phyloP scores from a whole-genome alignment of 1,140 invertebrate genomes.

The Akabosia matsudoensis region DNA sequence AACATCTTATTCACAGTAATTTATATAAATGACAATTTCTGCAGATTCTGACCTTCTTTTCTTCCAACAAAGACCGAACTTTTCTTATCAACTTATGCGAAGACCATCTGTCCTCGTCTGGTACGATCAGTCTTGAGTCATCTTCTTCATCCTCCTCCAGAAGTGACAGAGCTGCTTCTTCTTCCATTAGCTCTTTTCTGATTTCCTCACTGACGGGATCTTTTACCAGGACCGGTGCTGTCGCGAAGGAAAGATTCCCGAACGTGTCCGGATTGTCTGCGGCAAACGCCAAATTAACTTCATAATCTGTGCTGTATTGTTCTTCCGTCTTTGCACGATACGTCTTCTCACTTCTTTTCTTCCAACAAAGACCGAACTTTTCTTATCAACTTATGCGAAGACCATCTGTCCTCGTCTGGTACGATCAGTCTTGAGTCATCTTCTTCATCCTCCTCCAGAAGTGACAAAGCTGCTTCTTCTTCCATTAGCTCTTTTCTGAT shows the following conservation, averaged over 20 bases:
- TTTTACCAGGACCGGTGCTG: not conserved
- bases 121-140: constrained; percentile 28
- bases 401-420: constrained; percentile 22
- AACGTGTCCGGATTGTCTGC: constrained; percentile 23
- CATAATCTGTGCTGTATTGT: not conserved
- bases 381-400: constrained; percentile 12
- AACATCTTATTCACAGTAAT: no score
- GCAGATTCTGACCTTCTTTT: constrained; percentile 26
- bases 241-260: constrained; percentile 9
- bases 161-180: not conserved
- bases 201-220: not conserved
- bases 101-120: constrained; percentile 24
- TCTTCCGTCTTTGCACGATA: not conserved
- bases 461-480: not conserved
- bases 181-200: not conserved
- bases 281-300: not conserved
- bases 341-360: constrained; percentile 6
- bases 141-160: constrained; percentile 33
- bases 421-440: constrained; percentile 34
- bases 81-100: constrained; percentile 19
- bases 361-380: constrained; percentile 27
- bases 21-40: no score
- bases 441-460: constrained; percentile 28
- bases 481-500: not conserved
- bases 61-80: constrained; percentile 24